Base-by-base conservation (phyloP, 2,113 vertebrate genomes). In the Calyptommatus sinebrachiatus region DNA sequence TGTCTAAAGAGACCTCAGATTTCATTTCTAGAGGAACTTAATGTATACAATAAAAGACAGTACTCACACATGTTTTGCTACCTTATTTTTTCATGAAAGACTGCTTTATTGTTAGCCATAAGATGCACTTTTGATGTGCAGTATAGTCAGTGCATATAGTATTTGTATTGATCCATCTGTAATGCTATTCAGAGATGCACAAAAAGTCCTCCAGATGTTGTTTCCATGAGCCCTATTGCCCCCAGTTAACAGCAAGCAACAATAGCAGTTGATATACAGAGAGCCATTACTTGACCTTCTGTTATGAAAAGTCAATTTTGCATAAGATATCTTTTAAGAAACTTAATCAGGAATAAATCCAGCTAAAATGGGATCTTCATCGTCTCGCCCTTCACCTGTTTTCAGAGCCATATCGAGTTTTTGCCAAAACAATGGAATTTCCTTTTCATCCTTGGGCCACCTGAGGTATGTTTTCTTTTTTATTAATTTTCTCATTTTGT, bases 401-500 rank as follows among this genome's bases (percentile, higher is more conserved):
- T 88, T 84, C 61, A 91, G 89, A 78, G 82, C 41, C 82, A 85
- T 88, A 71, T 77, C 91, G 29, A 96, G 84, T 8, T 93, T 95
- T 77, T 89, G 94, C 96, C 96, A 96, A 81, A 97, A 97, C 60
- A 97, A 87, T 3, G 94, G 92, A 53, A 92, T 93, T 21, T 95
- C 94, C 46, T 94, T 88, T 6, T 8, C 48, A 2, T 92, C 94
- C 76, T 95, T 70, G 1, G 96, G 96, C 95, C 96, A 97, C 63
- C 92, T 95, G 62, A 97, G 91, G 82, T 96, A 97, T 2, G 95
- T 97, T 86, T 96, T 95, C 87, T 94, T 96, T 28, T 96, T 87
- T 92, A 97, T 93, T 45, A 97, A 91, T 86, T 95, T 97, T 80
- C 96, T 94, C 95, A 97, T 96, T 76, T 93, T 90, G 84, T 96